Evolutionary conservation across 2,797 vertebrate species (phyloP), one percentile per base, ranked within the genome.

Genomic region (Microcaecilia unicolor): DNA sequence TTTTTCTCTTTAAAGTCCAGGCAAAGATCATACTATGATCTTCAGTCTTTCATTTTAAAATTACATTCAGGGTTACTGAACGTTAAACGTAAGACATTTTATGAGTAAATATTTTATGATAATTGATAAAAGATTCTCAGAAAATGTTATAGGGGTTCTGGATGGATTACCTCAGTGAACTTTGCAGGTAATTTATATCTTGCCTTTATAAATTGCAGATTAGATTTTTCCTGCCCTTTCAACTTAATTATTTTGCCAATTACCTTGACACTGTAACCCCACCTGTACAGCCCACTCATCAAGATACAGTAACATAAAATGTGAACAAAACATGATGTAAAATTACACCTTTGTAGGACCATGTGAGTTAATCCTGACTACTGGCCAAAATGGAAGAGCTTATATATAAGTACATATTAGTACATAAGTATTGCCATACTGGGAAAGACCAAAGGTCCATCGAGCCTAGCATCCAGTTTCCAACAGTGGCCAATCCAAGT

Each of bases 231-330:
- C 23, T 55, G 13, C 9, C 32, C 15, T 46, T 63, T 47, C 24
- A 37, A 26, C 9, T 18, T 46, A 61, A 54, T 58, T 44, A 42
- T 52, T n/a, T 21, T 50, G 24, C 34, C 31, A 56, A 41, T 48
- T 50, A 34, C 19, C 22, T 27, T 18, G 18, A 24, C 30, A 29
- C 8, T 7, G 3, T 55, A 25, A 44, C 42, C 34, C 28, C 23
- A 22, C 15, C n/a, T 5, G 28, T 28, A 26, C 28, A 12, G 27
- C 15, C 34, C 23, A 27, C 29, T 24, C 45, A 45, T 37, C 28
- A 45, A 5, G 8, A n/a, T n/a, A n/a, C n/a, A n/a, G n/a, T n/a
- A n/a, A n/a, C n/a, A n/a, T n/a, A n/a, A n/a, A n/a, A n/a, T n/a
- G n/a, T n/a, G n/a, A n/a, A n/a, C n/a, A n/a, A n/a, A n/a, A n/a